A percentile compares a stretch with the other conserved stretches of the same genome.
Evolutionary conservation across 2,797 vertebrate genomes (phyloP).

Genomic region (Numenius phaeopus): DNA sequence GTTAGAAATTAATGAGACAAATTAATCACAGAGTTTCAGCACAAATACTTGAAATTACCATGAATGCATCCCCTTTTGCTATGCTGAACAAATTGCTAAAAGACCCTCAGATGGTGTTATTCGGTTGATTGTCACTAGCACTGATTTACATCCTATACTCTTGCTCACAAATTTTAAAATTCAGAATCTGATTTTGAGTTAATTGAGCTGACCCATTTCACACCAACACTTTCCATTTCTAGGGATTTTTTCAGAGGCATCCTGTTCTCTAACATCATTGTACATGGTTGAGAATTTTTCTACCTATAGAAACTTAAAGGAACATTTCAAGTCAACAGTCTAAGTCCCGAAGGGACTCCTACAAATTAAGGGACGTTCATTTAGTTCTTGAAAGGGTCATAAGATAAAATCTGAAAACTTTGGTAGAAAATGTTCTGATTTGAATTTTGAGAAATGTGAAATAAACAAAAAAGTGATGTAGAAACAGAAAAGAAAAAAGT

Average conservation of each 20-base stretch:
- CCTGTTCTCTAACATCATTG: neutral
- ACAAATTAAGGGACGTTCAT: neutral
- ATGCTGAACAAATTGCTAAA: neutral
- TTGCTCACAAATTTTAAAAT: neutral
- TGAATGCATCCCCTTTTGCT: neutral
- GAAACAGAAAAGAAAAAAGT: neutral
- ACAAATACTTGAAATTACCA: neutral
- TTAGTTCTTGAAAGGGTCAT: neutral
- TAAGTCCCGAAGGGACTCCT: neutral
- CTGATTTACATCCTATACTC: neutral
- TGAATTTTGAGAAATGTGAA: neutral
- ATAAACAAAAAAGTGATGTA: neutral
- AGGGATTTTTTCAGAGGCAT: neutral
- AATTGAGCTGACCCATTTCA: neutral
- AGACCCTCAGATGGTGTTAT: neutral
- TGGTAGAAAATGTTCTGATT: accelerated
- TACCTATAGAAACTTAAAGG: neutral
- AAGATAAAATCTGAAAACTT: neutral
- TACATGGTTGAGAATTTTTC: neutral
- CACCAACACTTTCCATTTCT: neutral
- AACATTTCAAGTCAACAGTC: neutral
- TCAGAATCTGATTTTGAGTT: neutral
- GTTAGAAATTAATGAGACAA: neutral
- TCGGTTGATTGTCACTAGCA: neutral
- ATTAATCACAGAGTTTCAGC: neutral